Evolutionary conservation across 2,888 invertebrate genomes (phyloP), one percentile per base, ranked within the genome.

Genomic region (Rotaria macrura): DNA sequence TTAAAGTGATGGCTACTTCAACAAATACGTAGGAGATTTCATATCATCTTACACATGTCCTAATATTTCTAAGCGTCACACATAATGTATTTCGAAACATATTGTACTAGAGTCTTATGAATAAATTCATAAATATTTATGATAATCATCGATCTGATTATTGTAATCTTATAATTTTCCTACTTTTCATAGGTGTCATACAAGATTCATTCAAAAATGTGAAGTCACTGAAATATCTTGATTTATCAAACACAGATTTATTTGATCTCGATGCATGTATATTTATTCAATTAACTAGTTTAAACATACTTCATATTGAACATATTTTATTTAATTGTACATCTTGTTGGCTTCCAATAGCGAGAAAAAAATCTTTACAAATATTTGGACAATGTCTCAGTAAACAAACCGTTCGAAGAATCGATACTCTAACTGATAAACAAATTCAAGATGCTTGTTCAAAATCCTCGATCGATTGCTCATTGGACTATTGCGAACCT

Each of bases 241-340:
- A 79, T 79, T 43, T 79, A 79, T 79, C 79, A 43, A 43, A 43
- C 43, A 79, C 79, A 40, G n/a, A 43, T 79, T 79, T 79, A 79
- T 4, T 43, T 25, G n/a, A 79, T 43, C 38, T 79, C 4, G 79
- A 79, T n/a, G 43, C 79, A 25, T 79, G 79, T 79, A 43, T 43
- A 79, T 79, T 79, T 12, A 43, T 43, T 79, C 79, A 43, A 43
- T 43, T 79, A 43, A 43, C 3, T 10, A 4, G 12, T n/a, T 79
- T 79, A n/a, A 1, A 25, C 25, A 43, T n/a, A n/a, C 14, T 79
- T 25, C 4, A 3, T n/a, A 79, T 79, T 2, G 79, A 79, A 79
- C 79, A 14, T 43, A 5, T 25, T n/a, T 12, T n/a, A 43, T 1
- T 79, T 12, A 79, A 79, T 25, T 79, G 79, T 79, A 43, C 79